Conservation (phyloP, 2,888 invertebrate species). For the Apodemia zela region DNA sequence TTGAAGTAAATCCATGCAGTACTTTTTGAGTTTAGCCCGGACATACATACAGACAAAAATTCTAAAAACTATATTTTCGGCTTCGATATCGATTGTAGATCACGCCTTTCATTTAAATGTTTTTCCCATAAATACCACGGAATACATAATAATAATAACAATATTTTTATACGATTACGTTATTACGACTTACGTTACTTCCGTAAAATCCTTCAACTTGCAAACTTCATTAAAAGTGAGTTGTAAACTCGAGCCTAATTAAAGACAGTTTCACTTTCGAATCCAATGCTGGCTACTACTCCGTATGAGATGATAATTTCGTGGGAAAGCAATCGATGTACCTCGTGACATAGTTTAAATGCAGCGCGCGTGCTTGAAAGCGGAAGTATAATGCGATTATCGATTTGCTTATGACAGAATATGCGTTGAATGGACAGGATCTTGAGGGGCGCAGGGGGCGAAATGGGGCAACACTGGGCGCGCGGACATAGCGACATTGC, state of each 20-base stretch:
- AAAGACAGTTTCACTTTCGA: constrained; percentile 20
- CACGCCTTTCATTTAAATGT: too few relatives aligned
- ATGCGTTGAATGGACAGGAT: constrained; percentile 75
- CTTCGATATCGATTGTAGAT: too few relatives aligned
- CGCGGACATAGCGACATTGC: constrained; percentile 34
- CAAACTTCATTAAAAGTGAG: constrained; percentile 22
- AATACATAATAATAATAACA: too few relatives aligned
- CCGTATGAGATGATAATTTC: constrained; percentile 22
- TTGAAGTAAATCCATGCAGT: too few relatives aligned
- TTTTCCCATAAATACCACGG: too few relatives aligned
- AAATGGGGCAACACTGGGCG: constrained; percentile 33
- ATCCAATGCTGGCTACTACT: constrained; percentile 29
- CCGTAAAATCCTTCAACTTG: constrained; percentile 16
- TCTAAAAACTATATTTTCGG: too few relatives aligned
- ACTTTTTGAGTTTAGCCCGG: too few relatives aligned
- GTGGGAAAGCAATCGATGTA: constrained; percentile 37
- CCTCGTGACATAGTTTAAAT: constrained; percentile 61
- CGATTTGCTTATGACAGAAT: constrained; percentile 78
- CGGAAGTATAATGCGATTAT: constrained; percentile 79
- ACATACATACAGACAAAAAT: too few relatives aligned
- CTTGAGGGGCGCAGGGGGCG: constrained; percentile 36
- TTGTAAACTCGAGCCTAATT: constrained; percentile 15
- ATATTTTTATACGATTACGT: too few relatives aligned
- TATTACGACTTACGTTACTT: constrained; percentile 12
- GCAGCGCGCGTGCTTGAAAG: constrained; percentile 69